These are phyloP conservation scores for Cassiopea xamachana DNA, from an alignment of 30 jellyfish, hydroid and myxozoan species.

Conservation along the genomic window DNA sequence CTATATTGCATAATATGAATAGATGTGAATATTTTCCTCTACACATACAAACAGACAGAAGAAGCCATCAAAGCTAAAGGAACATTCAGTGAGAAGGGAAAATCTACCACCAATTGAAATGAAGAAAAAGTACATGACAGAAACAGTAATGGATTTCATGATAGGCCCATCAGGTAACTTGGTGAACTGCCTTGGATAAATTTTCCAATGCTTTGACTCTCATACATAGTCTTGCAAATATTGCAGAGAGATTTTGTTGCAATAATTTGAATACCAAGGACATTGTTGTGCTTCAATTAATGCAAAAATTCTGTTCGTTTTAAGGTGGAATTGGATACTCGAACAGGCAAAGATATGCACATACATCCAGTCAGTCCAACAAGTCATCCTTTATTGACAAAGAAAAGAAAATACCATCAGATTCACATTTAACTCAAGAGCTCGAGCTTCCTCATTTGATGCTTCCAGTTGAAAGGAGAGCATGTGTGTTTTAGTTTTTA, in stretches of 20 bases:
- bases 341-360: constrained; percentile 41
- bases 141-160: constrained; percentile 78
- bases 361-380: constrained; percentile 44
- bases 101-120: constrained; percentile 57
- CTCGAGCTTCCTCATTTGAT: constrained; percentile 70
- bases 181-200: too few species aligned
- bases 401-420: constrained; percentile 66
- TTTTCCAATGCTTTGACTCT: neutral
- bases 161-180: constrained; percentile 76
- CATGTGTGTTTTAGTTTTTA: constrained; percentile 22
- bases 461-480: constrained; percentile 56
- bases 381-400: constrained; percentile 67
- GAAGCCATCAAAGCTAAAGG: constrained; percentile 24
- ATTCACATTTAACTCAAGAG: constrained; percentile 60
- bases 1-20: neutral
- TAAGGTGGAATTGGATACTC: constrained; percentile 53
- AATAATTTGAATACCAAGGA: too few species aligned
- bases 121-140: constrained; percentile 52
- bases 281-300: neutral
- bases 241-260: too few species aligned
- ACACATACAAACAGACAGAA: constrained; percentile 12
- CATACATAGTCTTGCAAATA: neutral
- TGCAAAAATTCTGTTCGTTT: neutral
- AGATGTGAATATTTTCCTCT: neutral
- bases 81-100: constrained; percentile 10